These are phyloP conservation scores for Chaetophractus vellerosus DNA, from an alignment of 2,797 vertebrate genomes.

Conservation along the genomic window DNA sequence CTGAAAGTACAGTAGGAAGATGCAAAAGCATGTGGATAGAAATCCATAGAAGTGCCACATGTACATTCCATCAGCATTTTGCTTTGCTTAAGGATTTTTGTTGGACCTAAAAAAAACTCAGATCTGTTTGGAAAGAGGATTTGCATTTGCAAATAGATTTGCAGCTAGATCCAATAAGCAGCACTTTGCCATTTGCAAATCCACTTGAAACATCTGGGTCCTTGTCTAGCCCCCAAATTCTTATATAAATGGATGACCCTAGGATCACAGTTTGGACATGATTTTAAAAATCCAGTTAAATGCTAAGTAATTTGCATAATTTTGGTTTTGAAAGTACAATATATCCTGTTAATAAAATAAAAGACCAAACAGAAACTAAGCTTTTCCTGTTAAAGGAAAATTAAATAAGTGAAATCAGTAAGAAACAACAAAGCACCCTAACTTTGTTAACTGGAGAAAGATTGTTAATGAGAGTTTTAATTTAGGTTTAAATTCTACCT, in stretches of 20 bases:
- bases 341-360: slow-evolving; percentile 71
- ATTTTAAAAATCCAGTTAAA: slow-evolving; percentile 72
- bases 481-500: slow-evolving; percentile 66
- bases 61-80: slow-evolving; percentile 79
- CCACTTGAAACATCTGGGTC: slow-evolving; percentile 85
- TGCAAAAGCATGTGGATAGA: slow-evolving; percentile 21
- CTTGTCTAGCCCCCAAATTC: slow-evolving; percentile 74
- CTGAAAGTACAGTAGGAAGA: not conserved
- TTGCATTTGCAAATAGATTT: slow-evolving; percentile 87
- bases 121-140: slow-evolving; percentile 85
- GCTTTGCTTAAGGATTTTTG: slow-evolving; percentile 82
- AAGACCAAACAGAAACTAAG: slow-evolving; percentile 61
- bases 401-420: slow-evolving; percentile 76
- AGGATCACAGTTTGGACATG: slow-evolving; percentile 76
- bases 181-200: slow-evolving; percentile 85
- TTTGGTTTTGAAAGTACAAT: slow-evolving; percentile 74
- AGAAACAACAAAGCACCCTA: slow-evolving; percentile 41
- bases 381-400: slow-evolving; percentile 65
- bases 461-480: slow-evolving; percentile 73
- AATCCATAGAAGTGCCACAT: slow-evolving; percentile 44
- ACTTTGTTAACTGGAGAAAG: slow-evolving; percentile 67
- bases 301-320: slow-evolving; percentile 78
- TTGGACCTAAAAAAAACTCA: slow-evolving; percentile 67
- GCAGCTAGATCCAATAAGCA: slow-evolving; percentile 77
- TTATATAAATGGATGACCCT: slow-evolving; percentile 75